These are phyloP conservation scores for Petromus typicus DNA, from an alignment of 2,113 vertebrate genomes.

Conservation along the genomic window DNA sequence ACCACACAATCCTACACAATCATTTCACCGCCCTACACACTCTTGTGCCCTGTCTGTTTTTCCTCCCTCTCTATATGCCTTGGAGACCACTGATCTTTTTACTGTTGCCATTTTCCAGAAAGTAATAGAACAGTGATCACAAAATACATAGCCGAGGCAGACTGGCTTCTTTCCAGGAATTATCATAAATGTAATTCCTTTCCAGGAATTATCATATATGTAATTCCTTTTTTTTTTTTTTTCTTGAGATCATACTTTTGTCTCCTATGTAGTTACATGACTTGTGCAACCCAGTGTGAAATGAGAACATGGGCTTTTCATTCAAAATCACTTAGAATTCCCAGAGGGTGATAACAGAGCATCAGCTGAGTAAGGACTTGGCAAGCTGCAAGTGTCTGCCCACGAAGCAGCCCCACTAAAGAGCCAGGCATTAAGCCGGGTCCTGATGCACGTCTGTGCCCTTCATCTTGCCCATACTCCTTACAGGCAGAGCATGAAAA, in stretches of 20 bases:
- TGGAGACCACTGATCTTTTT: neutral
- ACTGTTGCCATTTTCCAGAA: neutral
- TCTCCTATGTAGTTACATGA: neutral
- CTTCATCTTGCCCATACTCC: neutral
- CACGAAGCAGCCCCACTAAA: accelerated
- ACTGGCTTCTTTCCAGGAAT: neutral
- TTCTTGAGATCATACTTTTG: neutral
- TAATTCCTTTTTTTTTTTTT: neutral
- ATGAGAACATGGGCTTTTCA: neutral
- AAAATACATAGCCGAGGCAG: accelerated
- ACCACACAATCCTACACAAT: neutral
- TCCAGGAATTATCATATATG: neutral
- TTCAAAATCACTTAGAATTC: neutral
- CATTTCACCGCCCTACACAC: neutral
- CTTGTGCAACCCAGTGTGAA: neutral
- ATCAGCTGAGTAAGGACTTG: neutral
- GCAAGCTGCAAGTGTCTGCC: neutral
- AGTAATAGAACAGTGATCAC: too few relatives aligned
- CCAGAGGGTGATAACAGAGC: neutral
- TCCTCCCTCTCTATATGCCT: neutral
- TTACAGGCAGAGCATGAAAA: neutral
- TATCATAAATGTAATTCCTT: neutral
- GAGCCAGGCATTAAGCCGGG: neutral
- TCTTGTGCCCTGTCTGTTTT: accelerated
- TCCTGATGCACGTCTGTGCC: accelerated